Evolutionary conservation across 2,797 vertebrate genomes (phyloP).

Genomic region (Merluccius polli): DNA sequence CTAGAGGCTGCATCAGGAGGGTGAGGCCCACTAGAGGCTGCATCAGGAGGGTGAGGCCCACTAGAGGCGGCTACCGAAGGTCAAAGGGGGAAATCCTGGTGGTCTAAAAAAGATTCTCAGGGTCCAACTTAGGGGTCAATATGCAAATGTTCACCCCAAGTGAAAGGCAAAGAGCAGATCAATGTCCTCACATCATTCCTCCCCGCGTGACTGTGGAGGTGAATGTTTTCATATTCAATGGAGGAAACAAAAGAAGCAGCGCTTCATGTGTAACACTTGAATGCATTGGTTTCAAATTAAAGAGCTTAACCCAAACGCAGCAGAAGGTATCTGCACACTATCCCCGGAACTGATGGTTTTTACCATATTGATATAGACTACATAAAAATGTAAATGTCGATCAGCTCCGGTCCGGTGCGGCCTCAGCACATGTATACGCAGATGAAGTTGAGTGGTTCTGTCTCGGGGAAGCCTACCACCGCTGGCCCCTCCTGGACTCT

Average conservation of each 20-base stretch:
- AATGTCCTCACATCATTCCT: slow-evolving; percentile 69
- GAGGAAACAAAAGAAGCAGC: slow-evolving; percentile 51
- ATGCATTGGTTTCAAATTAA: background rate
- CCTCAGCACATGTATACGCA: slow-evolving; percentile 24
- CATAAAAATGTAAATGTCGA: background rate
- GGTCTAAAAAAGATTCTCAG: slow-evolving; percentile 53
- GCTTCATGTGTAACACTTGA: slow-evolving; percentile 35
- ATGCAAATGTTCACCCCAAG: slow-evolving; percentile 70
- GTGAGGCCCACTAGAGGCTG: too few species aligned
- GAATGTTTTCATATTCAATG: slow-evolving; percentile 50
- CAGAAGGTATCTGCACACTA: too few species aligned
- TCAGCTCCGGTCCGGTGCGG: background rate
- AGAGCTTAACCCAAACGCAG: background rate
- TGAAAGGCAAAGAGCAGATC: slow-evolving; percentile 59
- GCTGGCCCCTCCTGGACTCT: slow-evolving; percentile 66
- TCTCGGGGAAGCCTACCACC: slow-evolving; percentile 57
- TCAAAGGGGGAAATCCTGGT: slow-evolving; percentile 54
- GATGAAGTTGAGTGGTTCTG: slow-evolving; percentile 60
- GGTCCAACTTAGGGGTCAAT: slow-evolving; percentile 53
- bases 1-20: slow-evolving; percentile 45
- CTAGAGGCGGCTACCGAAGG: slow-evolving; percentile 55
- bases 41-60: slow-evolving; percentile 37
- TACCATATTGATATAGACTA: background rate
- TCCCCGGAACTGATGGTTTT: too few species aligned
- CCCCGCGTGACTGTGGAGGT: slow-evolving; percentile 59